Evolutionary conservation across 2,888 invertebrate species (phyloP), one percentile per base, ranked within the genome.

Genomic region (Parnassius glacialis): DNA sequence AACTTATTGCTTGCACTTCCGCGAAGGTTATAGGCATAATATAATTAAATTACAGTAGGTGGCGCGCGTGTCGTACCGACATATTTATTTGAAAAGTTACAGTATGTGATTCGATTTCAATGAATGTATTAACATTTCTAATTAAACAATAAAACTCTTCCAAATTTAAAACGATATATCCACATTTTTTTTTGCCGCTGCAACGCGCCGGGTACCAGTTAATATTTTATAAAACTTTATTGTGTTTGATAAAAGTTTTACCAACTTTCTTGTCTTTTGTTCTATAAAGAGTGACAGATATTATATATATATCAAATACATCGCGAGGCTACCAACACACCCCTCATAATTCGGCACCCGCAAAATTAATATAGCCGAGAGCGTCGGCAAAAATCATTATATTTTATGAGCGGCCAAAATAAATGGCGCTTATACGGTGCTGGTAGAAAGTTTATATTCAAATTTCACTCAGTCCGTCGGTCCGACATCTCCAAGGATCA

Each of bases 301-400:
- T 11, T 45, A 45, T 45, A 45, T 57, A 54, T 72, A 79, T 77
- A 45, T 50, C 43, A 34, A 34, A 34, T 34, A 34, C 34, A 5
- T 34, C 3, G 34, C 5, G 7, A 34, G 34, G 34, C 34, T 78
- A 81, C 78, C 81, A 79, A 78, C 74, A 74, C 74, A 72, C 79
- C 80, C 78, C 76, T 71, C 78, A 72, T 75, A 79, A 70, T 73
- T 68, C 62, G 64, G 64, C 67, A 68, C 80, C 81, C 85, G 76
- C 83, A 84, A 82, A 84, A 86, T 89, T 88, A 83, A 88, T 88
- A 89, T 81, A 78, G 82, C 84, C 79, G 76, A 78, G 79, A 80
- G 84, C 83, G 81, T 79, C 84, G 87, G 87, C 90, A 90, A 88
- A 91, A 91, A 90, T 88, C 89, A 90, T 90, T 89, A 90, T 87